Base-by-base conservation (phyloP, 1,140 invertebrate genomes). In the Trachymyrmex cornetzi region DNA sequence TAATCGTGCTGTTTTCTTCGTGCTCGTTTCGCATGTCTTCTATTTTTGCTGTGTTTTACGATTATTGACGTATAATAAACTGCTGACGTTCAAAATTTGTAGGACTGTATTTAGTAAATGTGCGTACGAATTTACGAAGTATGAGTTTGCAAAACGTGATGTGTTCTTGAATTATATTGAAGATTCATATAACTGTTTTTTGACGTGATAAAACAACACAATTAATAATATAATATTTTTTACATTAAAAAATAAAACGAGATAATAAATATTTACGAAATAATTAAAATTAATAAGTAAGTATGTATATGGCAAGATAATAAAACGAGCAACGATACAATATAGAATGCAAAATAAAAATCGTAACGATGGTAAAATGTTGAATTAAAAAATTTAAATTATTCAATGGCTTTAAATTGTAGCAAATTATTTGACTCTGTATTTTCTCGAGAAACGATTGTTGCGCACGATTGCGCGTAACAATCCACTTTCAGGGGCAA, bases 381-480 rank as follows among this genome's bases (percentile, higher is more conserved):
- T 24, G 3, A 22, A 34, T 38, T 19, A 4, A 55, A 67, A 24
- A 12, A n/a, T 74, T 79, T 67, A 53, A 79, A 53, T 67, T 0
- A 34, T 80, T 34, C 6, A 34, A 55, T 27, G 19, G 19, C 63
- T 67, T 14, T n/a, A 61, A 77, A 48, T 77, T 9, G n/a, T 77
- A 69, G 5, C 16, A 38, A 55, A 57, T 72, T 38, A n/a, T 22
- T 72, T n/a, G 16, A 59, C 34, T 12, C 2, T 16, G 38, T 22
- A 61, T 59, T 82, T 82, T 44, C 53, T 48, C 53, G 30, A 53
- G 79, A n/a, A 82, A 82, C 22, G 63, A 69, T 82, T 55, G 79
- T 82, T 22, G 67, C 79, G 79, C 79, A 72, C 57, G 67, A 82
- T 82, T 44, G 79, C 79, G 79, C 79, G 67, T 61, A 82, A 82